These are phyloP conservation scores for Dinomys branickii DNA, from an alignment of 2,113 vertebrate genomes.

Conservation along the genomic window DNA sequence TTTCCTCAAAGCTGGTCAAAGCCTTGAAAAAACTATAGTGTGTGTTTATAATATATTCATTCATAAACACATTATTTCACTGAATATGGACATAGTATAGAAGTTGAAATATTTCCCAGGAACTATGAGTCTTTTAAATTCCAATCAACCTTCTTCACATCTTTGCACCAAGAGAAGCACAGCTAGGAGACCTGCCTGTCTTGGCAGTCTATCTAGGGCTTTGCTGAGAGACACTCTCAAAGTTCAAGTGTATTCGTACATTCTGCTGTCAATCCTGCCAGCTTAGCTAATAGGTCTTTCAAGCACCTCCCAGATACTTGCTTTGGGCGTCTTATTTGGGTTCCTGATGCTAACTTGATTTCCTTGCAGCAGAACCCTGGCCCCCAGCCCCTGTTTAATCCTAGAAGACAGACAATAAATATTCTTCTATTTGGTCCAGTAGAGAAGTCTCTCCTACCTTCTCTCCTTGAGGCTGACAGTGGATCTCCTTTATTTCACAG, in stretches of 20 bases:
- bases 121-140: not conserved
- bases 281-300: slow-evolving; percentile 32
- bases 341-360: slow-evolving; percentile 64
- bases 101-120: not conserved
- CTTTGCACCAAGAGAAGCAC: not conserved
- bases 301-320: slow-evolving; percentile 50
- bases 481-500: not conserved
- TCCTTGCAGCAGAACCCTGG: slow-evolving; percentile 45
- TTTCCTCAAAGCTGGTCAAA: slow-evolving; percentile 5
- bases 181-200: not conserved
- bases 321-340: slow-evolving; percentile 53
- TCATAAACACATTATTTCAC: not conserved
- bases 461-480: slow-evolving; percentile 17
- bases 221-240: not conserved
- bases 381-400: slow-evolving; percentile 42
- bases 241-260: not conserved
- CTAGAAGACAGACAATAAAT: slow-evolving; percentile 58
- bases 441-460: not conserved
- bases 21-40: not conserved
- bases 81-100: not conserved
- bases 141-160: not conserved
- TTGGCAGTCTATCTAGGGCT: not conserved
- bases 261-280: slow-evolving; percentile 41
- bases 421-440: slow-evolving; percentile 39
- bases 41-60: not conserved